Evolutionary conservation across 2,888 invertebrate species (phyloP).

Genomic region (Plebejus anna): DNA sequence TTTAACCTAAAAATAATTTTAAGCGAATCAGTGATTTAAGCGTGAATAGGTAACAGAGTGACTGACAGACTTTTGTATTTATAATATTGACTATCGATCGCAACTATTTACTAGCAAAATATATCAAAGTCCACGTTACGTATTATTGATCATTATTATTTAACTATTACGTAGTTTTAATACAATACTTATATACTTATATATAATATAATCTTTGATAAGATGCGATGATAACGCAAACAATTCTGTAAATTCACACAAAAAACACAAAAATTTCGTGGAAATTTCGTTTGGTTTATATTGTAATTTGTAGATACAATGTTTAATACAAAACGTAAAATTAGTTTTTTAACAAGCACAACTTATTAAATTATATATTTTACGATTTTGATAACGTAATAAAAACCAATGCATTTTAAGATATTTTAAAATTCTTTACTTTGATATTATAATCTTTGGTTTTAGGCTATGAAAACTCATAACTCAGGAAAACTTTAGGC

Average conservation of each 20-base stretch:
- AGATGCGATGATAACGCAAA: not conserved
- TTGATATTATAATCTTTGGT: too few species aligned
- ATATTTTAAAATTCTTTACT: not conserved
- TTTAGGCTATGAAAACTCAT: not conserved
- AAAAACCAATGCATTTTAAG: not conserved
- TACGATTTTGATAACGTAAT: not conserved
- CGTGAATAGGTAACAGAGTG: too few species aligned
- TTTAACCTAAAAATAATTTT: too few species aligned
- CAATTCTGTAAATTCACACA: not conserved
- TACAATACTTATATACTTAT: too few species aligned
- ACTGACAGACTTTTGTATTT: too few species aligned
- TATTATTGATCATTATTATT: not conserved
- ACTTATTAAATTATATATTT: not conserved
- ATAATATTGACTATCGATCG: too few species aligned
- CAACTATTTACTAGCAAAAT: too few species aligned
- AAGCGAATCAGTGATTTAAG: too few species aligned
- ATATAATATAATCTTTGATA: not conserved
- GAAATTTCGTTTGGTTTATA: not conserved
- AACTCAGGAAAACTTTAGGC: not conserved
- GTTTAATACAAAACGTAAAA: not conserved
- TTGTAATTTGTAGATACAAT: not conserved
- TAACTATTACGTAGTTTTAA: constrained; percentile 1
- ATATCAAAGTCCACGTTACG: not conserved
- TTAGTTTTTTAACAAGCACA: too few species aligned
- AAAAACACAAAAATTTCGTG: not conserved